These are phyloP conservation scores for Clarias macrocephalus DNA, from an alignment of 2,113 vertebrate species.

Conservation along the genomic window DNA sequence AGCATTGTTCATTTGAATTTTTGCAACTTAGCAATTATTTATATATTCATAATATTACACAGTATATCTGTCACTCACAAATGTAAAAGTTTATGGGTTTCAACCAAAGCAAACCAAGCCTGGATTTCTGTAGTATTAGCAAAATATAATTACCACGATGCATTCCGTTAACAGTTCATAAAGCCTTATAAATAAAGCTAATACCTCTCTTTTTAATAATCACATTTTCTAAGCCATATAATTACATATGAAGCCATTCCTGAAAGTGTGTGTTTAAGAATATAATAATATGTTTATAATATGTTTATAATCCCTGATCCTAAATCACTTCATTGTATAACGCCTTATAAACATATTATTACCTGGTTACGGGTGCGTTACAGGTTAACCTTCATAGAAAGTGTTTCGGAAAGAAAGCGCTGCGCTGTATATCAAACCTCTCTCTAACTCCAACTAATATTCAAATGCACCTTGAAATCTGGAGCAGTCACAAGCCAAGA, in stretches of 20 bases:
- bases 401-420: background rate
- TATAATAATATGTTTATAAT: background rate
- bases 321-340: background rate
- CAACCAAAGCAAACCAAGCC: background rate
- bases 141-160: background rate
- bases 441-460: background rate
- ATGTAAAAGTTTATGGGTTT: background rate
- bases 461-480: background rate
- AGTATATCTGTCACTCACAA: background rate
- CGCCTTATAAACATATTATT: background rate
- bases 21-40: background rate
- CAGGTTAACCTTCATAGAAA: background rate
- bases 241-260: background rate
- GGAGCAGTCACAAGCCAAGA: background rate
- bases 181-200: background rate
- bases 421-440: background rate
- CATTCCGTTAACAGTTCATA: background rate
- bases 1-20: background rate
- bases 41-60: background rate
- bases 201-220: background rate
- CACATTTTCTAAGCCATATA: too few species aligned
- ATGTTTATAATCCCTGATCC: background rate
- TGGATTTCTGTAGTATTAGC: background rate
- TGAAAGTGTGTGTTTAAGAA: background rate
- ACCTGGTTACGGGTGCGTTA: background rate